These are phyloP conservation scores for Panurus biarmicus DNA, from an alignment of 2,113 vertebrate genomes.

Conservation along the genomic window DNA sequence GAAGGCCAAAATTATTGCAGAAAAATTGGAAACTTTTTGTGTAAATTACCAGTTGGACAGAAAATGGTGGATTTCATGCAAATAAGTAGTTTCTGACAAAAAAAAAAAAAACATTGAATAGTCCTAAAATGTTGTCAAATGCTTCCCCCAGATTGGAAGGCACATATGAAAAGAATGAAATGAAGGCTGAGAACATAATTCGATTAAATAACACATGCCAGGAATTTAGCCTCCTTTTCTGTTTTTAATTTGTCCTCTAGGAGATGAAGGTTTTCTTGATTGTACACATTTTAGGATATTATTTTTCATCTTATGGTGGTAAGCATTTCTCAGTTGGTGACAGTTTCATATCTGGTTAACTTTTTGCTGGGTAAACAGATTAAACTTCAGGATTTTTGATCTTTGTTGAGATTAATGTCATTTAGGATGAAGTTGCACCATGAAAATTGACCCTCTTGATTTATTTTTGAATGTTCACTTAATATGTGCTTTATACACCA, in stretches of 20 bases:
- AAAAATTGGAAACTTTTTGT: neutral
- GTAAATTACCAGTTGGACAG: neutral
- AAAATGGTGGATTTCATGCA: neutral
- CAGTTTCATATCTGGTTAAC: conserved; percentile 16
- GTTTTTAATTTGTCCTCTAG: conserved; percentile 35
- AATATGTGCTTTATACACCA: neutral
- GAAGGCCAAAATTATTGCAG: neutral
- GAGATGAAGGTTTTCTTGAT: neutral
- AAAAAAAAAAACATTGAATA: neutral
- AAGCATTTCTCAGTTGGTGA: conserved; percentile 30
- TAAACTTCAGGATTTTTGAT: conserved; percentile 12
- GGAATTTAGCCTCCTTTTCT: conserved; percentile 16
- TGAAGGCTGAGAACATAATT: neutral
- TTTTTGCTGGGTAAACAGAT: neutral
- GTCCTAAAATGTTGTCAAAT: neutral
- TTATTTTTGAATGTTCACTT: neutral
- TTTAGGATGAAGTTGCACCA: neutral
- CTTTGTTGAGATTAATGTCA: neutral
- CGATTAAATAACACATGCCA: neutral
- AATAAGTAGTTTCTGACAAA: neutral
- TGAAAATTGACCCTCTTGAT: neutral
- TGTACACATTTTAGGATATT: neutral
- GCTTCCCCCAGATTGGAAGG: neutral
- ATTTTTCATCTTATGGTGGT: conserved; percentile 15
- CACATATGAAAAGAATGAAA: neutral